Evolutionary conservation across 2,797 vertebrate species (phyloP), one percentile per base, ranked within the genome.

Genomic region (Choloepus didactylus): DNA sequence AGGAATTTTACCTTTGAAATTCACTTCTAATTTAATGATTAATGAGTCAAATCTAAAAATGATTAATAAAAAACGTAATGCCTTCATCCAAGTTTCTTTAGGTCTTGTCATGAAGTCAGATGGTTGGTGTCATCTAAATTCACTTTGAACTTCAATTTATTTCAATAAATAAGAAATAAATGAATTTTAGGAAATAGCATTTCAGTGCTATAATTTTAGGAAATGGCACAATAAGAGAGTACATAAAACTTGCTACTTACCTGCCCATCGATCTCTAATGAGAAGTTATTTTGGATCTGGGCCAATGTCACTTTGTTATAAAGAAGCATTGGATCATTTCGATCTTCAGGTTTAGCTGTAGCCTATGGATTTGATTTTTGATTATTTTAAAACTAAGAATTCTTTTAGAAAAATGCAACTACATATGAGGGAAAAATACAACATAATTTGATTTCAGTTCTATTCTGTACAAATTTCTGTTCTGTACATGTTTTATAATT

Each of bases 271-370:
- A 99, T 97, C 97, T 98, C 98, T 70, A 99, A 90, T 29, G 99
- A 98, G 97, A 99, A 99, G 98, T 99, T 99, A 31, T 77, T 97
- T 19, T 98, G 99, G 69, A 99, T 90, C 88, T 99, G 98, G 21
- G 98, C 98, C 91, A 99, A 89, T 12, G 99, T 98, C 99, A 99
- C 99, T 98, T 99, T 99, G 97, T 99, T 99, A 96, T 99, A 99
- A 92, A 99, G 98, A 94, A 99, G 88, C 97, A 99, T 99, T 0
- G 99, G 99, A 95, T 99, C 99, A 77, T 98, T 99, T 94, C 99
- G 98, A 96, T 99, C 99, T 97, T 99, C 99, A 81, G 99, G 97
- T 95, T 99, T 99, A 92, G 99, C 99, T 76, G 99, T 99, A 86
- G 99, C 99, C 99, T 99, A 85, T 49, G 67, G 93, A 95, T 95